Evolutionary conservation across 2,888 invertebrate species (phyloP), one percentile per base, ranked within the genome.

Genomic region (Macaria notata): DNA sequence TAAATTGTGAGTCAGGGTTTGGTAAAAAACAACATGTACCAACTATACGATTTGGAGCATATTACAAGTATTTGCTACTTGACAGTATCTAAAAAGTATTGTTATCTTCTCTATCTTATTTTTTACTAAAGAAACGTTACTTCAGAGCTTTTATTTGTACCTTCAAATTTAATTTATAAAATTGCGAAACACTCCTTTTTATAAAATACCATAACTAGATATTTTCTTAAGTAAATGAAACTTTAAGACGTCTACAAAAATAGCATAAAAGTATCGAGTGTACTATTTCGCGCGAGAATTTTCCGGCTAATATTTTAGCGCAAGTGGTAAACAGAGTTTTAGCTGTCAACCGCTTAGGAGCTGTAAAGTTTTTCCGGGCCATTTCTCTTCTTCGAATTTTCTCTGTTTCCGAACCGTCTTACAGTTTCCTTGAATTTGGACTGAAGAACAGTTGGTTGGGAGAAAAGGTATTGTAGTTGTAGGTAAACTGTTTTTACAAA

Each of bases 251-350:
- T 19, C 19, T 19, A 49, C 30, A 9, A 38, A 43, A 45, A 30
- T n/a, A 51, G 29, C 19, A 30, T 45, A n/a, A 38, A 54, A 54
- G 46, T 36, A 1, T 45, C 8, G 6, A 53, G 53, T 58, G 43
- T 53, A 44, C 45, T 3, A 29, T 4, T 36, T 63, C 63, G 60
- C 52, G 61, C 64, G 47, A 41, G 59, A 51, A 50, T 55, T 51
- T 59, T 59, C 48, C 59, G 56, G 64, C 61, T 70, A 69, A 71
- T 70, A 71, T 70, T 71, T 62, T 50, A 63, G 56, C 59, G 9
- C 48, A 45, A 63, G 57, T 46, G 52, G 61, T 59, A 67, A 63
- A 67, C 61, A 61, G 53, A 49, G 48, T 56, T 56, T 51, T 55
- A 61, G 57, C 62, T 62, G 58, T 60, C 64, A 54, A 55, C 54